phyloP scores from a whole-genome alignment of 2,888 invertebrate species.

The Cremastinae sp. region DNA sequence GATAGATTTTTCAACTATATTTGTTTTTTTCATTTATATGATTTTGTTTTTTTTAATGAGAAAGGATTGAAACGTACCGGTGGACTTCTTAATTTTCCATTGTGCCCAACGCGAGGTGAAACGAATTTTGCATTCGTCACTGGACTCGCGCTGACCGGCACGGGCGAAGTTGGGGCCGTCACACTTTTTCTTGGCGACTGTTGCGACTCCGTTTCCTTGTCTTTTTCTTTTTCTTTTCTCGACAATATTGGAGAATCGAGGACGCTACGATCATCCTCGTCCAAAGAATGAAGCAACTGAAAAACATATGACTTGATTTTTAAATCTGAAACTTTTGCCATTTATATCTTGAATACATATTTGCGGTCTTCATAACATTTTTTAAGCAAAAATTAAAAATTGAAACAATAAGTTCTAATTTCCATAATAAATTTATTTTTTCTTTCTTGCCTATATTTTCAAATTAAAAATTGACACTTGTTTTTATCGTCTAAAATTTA shows the following conservation, averaged over 20 bases:
- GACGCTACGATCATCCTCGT: constrained; percentile 86
- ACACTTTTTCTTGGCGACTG: constrained; percentile 70
- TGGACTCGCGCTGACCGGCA: constrained; percentile 77
- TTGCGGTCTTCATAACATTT: too few species aligned
- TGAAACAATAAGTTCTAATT: too few species aligned
- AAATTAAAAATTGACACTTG: too few species aligned
- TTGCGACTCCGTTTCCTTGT: constrained; percentile 51
- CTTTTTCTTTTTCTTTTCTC: constrained; percentile 54
- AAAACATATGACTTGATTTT: constrained; percentile 1
- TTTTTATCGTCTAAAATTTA: too few species aligned
- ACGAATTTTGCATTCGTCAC: constrained; percentile 75
- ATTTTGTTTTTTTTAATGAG: too few species aligned
- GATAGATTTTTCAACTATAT: too few species aligned
- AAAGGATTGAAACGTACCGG: too few species aligned
- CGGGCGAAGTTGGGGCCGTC: constrained; percentile 74
- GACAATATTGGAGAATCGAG: constrained; percentile 76
- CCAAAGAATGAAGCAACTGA: constrained; percentile 88
- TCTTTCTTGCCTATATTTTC: too few species aligned
- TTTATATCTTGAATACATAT: too few species aligned
- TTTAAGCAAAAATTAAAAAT: too few species aligned
- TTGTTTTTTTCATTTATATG: too few species aligned
- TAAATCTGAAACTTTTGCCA: neutral
- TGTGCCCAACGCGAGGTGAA: constrained; percentile 72
- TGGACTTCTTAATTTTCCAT: constrained; percentile 75
- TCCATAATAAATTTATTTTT: too few species aligned